phyloP scores from a whole-genome alignment of 2,888 invertebrate species.

The Yponomeuta cagnagella region DNA sequence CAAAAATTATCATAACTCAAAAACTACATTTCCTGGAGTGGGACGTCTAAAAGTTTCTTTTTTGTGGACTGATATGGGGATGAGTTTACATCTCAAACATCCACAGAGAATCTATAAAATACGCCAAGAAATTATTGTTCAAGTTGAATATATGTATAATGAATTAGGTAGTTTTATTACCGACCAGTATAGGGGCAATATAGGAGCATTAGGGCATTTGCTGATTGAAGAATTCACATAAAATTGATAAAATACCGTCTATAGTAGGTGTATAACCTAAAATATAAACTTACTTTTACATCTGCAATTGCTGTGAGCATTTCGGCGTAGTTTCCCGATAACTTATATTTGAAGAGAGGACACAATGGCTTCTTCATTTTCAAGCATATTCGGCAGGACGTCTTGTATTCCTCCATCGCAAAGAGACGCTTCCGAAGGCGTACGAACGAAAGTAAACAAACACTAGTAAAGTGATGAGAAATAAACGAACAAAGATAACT shows the following conservation, averaged over 20 bases:
- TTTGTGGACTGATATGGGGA: too few relatives aligned
- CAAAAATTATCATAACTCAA: too few relatives aligned
- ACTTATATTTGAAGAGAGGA: slow-evolving; percentile 64
- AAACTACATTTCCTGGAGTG: too few relatives aligned
- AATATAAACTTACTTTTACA: slow-evolving; percentile 49
- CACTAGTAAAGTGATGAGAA: slow-evolving; percentile 13
- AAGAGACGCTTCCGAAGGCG: background rate
- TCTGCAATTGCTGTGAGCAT: slow-evolving; percentile 70
- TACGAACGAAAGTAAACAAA: slow-evolving; percentile 3
- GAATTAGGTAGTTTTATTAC: too few relatives aligned
- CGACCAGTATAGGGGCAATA: too few relatives aligned
- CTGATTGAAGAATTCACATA: too few relatives aligned
- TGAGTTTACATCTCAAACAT: too few relatives aligned
- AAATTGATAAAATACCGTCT: background rate
- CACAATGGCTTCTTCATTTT: slow-evolving; percentile 59
- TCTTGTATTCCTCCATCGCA: slow-evolving; percentile 37
- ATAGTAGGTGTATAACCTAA: background rate
- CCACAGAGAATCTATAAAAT: too few relatives aligned
- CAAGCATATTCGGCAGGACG: slow-evolving; percentile 66
- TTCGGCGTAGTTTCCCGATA: slow-evolving; percentile 70
- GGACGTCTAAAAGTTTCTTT: too few relatives aligned
- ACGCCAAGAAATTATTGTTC: too few relatives aligned
- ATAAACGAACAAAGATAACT: slow-evolving; percentile 5
- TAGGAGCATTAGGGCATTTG: too few relatives aligned
- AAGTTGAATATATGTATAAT: too few relatives aligned